Evolutionary conservation across 2,797 vertebrate genomes (phyloP).

Genomic region (Poliocrania exsul): DNA sequence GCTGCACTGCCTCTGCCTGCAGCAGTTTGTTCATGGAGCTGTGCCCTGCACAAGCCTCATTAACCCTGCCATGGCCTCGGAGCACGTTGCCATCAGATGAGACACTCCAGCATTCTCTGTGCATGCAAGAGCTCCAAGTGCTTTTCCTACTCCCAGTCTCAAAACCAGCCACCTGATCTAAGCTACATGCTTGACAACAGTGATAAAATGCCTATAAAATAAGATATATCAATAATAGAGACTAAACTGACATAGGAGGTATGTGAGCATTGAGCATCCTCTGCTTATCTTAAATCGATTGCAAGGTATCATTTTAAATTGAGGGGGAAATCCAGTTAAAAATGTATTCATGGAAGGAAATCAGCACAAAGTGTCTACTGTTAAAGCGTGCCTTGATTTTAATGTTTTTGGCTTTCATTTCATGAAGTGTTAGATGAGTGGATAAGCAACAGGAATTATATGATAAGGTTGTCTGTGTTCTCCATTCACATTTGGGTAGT

Average conservation of each 20-base stretch:
- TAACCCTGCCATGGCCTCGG: background rate
- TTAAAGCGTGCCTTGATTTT: background rate
- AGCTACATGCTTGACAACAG: background rate
- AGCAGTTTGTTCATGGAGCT: background rate
- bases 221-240: background rate
- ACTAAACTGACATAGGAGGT: background rate
- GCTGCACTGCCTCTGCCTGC: background rate
- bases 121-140: background rate
- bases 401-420: conserved; percentile 12
- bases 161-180: background rate
- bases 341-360: background rate
- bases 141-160: background rate
- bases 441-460: background rate
- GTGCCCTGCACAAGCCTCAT: background rate
- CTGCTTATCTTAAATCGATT: conserved; percentile 16
- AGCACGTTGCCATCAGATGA: background rate
- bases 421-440: background rate
- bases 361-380: background rate
- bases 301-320: background rate
- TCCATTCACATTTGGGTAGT: background rate
- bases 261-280: background rate
- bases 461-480: background rate
- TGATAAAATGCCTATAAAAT: background rate
- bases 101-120: background rate
- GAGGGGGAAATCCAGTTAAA: background rate